Conservation (phyloP, 2,888 invertebrate genomes). For the Cantharis rustica region DNA sequence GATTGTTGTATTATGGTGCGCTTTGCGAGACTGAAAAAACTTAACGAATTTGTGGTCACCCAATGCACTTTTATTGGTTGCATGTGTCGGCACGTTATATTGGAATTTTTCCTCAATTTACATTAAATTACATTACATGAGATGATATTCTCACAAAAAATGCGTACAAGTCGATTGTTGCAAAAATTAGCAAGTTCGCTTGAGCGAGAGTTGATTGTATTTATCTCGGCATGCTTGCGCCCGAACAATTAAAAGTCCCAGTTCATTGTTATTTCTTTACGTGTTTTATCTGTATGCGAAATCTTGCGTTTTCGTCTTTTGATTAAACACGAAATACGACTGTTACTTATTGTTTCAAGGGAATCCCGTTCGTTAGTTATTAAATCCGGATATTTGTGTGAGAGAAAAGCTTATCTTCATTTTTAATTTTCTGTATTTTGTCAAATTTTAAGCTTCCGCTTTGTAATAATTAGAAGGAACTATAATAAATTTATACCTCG, state of each 20-base stretch:
- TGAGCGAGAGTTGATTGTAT: neutral
- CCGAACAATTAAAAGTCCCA: neutral
- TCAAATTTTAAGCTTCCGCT: neutral
- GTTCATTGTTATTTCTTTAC: neutral
- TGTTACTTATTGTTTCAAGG: neutral
- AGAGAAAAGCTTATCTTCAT: neutral
- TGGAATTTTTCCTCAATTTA: slow-evolving; percentile 12
- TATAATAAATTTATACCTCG: neutral
- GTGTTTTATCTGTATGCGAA: slow-evolving; percentile 7
- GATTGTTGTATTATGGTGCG: neutral
- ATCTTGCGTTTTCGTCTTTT: neutral
- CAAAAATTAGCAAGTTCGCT: neutral
- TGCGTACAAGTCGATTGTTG: neutral
- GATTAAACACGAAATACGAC: neutral
- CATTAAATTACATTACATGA: slow-evolving; percentile 5
- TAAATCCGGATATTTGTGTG: neutral
- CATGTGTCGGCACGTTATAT: neutral
- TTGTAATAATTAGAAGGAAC: neutral
- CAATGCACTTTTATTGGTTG: neutral
- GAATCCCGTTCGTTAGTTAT: neutral
- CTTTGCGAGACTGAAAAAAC: neutral
- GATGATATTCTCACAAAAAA: neutral
- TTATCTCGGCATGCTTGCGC: neutral
- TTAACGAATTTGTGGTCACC: neutral
- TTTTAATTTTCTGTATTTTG: neutral